A percentile compares a stretch with the other conserved stretches of the same genome.
Evolutionary conservation across 2,113 vertebrate genomes (phyloP).

Genomic region (Melozone crissalis): DNA sequence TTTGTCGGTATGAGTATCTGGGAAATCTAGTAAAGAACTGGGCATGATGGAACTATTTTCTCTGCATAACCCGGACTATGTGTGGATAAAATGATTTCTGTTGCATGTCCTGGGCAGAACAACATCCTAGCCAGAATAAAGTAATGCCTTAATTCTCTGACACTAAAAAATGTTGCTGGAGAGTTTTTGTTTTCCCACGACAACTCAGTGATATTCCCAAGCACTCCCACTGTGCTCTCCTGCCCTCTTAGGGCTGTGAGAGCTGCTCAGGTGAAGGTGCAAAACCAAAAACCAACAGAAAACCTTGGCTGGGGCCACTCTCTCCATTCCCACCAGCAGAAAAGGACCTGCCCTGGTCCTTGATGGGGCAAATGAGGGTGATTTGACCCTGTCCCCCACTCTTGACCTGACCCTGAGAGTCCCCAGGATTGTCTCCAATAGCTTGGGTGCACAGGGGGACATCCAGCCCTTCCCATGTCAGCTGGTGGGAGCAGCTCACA

Average conservation of each 20-base stretch:
- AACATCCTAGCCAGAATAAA: background rate
- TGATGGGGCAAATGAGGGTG: background rate
- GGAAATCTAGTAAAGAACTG: background rate
- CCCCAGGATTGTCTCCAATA: rapidly evolving
- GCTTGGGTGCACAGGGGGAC: rapidly evolving
- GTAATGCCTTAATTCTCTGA: no score
- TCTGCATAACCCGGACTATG: rapidly evolving
- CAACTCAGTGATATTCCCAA: rapidly evolving
- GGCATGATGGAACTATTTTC: background rate
- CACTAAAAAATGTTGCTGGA: background rate
- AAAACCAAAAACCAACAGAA: background rate
- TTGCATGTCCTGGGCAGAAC: background rate
- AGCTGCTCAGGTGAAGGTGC: background rate
- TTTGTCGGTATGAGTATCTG: background rate
- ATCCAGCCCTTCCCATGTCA: background rate
- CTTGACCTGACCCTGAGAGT: background rate
- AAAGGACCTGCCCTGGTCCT: background rate
- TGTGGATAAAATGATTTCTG: background rate
- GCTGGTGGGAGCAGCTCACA: background rate
- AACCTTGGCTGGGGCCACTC: background rate
- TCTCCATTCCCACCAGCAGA: background rate
- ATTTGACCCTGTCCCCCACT: background rate
- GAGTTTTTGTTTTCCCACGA: rapidly evolving
- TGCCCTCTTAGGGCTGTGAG: rapidly evolving
- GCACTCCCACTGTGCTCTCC: rapidly evolving